Percentiles rank a stretch among this genome's conserved stretches.
phyloP scores from a whole-genome alignment of 1,140 invertebrate genomes.

The Contarinia nasturtii region DNA sequence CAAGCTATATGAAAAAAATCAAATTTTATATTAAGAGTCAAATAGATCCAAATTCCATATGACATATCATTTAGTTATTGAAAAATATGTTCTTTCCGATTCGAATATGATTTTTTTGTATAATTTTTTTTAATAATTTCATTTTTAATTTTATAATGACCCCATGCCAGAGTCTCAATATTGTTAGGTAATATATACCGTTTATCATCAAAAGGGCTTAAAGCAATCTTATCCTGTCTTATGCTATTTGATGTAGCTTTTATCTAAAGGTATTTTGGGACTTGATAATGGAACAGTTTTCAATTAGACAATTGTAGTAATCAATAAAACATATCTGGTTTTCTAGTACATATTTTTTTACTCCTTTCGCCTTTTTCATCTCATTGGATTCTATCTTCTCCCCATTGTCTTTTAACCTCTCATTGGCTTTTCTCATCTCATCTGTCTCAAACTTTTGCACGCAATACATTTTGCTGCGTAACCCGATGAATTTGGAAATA shows the following conservation, averaged over 20 bases:
- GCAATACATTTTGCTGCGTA: conserved; percentile 25
- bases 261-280: conserved; percentile 7
- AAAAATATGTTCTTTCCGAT: too few species aligned
- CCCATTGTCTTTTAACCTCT: neutral
- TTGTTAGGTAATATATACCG: neutral
- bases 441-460: neutral
- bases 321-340: neutral
- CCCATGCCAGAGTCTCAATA: too few species aligned
- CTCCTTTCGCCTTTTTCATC: neutral
- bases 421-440: neutral
- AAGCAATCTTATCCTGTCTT: conserved; percentile 9
- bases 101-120: too few species aligned
- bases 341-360: neutral
- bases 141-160: too few species aligned
- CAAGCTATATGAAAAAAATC: too few species aligned
- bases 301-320: neutral
- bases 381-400: too few species aligned
- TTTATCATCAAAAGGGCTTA: conserved; percentile 6
- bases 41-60: too few species aligned
- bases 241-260: conserved; percentile 9
- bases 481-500: conserved; percentile 22
- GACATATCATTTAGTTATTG: too few species aligned
- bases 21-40: too few species aligned
- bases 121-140: too few species aligned
- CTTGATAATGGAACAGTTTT: neutral